Evolutionary conservation across 2,888 invertebrate genomes (phyloP).

Genomic region (Stenchaetothrips biformis): DNA sequence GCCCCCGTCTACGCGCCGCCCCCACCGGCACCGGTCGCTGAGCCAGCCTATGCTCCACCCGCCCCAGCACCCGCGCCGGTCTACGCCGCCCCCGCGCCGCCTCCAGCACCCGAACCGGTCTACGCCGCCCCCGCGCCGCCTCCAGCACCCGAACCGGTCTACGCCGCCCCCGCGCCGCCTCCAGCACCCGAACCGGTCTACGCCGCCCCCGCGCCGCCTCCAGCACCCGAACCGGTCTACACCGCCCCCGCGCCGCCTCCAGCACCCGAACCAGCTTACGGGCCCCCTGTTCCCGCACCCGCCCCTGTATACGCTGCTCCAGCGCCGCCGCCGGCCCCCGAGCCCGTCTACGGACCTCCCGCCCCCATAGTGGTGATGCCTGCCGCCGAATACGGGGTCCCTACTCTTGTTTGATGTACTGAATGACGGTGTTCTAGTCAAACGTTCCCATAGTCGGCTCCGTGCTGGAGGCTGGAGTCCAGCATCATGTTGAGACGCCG

Average conservation of each 20-base stretch:
- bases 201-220: neutral
- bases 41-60: neutral
- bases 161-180: neutral
- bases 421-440: no score
- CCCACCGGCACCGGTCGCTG: neutral
- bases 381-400: neutral
- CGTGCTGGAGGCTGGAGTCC: no score
- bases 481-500: no score
- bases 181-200: no score
- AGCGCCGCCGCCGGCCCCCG: neutral
- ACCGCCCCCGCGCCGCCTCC: neutral
- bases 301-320: no score
- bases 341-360: neutral
- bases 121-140: neutral
- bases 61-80: neutral
- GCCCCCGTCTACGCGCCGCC: neutral
- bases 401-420: neutral
- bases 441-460: no score
- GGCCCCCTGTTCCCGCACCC: no score
- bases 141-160: neutral
- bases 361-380: neutral
- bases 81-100: neutral
- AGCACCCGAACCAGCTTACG: neutral
- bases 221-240: neutral
- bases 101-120: neutral